These are phyloP conservation scores for Heterodera schachtii DNA, from an alignment of 1,140 invertebrate genomes.

Conservation along the genomic window DNA sequence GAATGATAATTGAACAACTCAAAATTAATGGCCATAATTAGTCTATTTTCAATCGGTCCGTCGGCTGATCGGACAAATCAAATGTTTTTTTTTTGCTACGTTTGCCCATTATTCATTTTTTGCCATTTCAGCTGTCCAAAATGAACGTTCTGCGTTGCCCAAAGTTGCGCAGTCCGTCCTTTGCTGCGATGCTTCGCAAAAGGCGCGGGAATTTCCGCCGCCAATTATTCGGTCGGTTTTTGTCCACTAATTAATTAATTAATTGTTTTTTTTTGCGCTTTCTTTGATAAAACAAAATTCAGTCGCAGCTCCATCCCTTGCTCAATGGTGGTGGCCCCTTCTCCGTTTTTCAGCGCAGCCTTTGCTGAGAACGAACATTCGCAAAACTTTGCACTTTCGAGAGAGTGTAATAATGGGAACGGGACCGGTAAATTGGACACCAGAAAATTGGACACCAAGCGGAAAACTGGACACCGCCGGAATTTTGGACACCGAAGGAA, in stretches of 20 bases:
- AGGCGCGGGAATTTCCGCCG: background rate
- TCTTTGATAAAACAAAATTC: background rate
- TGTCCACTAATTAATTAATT: too few species aligned
- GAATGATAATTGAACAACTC: too few species aligned
- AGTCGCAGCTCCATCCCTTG: slow-evolving; percentile 26
- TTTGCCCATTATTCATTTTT: too few species aligned
- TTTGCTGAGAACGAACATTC: background rate
- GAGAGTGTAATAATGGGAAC: background rate
- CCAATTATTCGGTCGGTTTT: background rate
- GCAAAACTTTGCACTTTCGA: background rate
- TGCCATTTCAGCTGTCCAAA: slow-evolving; percentile 49
- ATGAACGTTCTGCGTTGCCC: slow-evolving; percentile 44
- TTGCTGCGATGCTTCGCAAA: background rate
- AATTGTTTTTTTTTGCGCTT: too few species aligned
- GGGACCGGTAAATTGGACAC: too few species aligned
- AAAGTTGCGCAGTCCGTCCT: background rate
- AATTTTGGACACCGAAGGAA: too few species aligned
- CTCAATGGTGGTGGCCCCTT: slow-evolving; percentile 47
- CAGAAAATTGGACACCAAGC: too few species aligned
- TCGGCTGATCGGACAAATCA: too few species aligned
- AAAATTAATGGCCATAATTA: too few species aligned
- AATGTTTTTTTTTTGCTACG: too few species aligned
- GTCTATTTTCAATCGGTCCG: too few species aligned
- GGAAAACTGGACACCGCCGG: too few species aligned
- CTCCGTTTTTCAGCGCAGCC: slow-evolving; percentile 17